Evolutionary conservation across 2,113 vertebrate species (phyloP), one percentile per base, ranked within the genome.

Genomic region (Pithys albifrons): DNA sequence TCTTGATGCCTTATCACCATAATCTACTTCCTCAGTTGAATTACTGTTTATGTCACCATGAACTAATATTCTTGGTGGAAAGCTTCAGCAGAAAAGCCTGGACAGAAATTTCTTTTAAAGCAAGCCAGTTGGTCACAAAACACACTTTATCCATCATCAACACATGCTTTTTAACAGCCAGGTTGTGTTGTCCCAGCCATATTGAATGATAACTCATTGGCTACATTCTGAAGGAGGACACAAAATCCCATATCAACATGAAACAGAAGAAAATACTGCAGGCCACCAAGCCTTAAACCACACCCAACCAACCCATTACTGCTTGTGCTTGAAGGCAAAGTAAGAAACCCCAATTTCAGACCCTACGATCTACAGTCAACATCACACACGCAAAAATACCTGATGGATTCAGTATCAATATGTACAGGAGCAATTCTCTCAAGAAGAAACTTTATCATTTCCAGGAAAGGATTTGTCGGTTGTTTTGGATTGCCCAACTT

Each of bases 371-470:
- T 80, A 49, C 2, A 3, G 75, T 8, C 1, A 6, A 46, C 43
- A 78, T 85, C n/a, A 67, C 20, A 71, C 37, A 74, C n/a, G 81
- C 17, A 90, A 8, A 84, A 75, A 55, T 98, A 99, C 98, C 98
- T 99, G 97, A 99, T 98, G 59, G 98, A 98, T 89, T 98, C 98
- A 14, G 98, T 98, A 95, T 99, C 98, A 89, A 99, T 98, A 92
- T 98, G 98, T 45, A 98, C 98, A 41, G 98, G 98, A 49, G 98
- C 98, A 91, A 99, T 99, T 87, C 99, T 98, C 95, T 99, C 99
- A 78, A 99, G 95, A 78, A 99, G 98, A 96, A 99, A 99, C 84
- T 99, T 99, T 92, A 99, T 98, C 99, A 99, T 99, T 96, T 99
- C 98, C 93, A 99, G 90, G 92, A 99, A 99, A 48, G 99, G 99